Conservation (phyloP, 2,113 vertebrate species). For the Macroglossus sobrinus region DNA sequence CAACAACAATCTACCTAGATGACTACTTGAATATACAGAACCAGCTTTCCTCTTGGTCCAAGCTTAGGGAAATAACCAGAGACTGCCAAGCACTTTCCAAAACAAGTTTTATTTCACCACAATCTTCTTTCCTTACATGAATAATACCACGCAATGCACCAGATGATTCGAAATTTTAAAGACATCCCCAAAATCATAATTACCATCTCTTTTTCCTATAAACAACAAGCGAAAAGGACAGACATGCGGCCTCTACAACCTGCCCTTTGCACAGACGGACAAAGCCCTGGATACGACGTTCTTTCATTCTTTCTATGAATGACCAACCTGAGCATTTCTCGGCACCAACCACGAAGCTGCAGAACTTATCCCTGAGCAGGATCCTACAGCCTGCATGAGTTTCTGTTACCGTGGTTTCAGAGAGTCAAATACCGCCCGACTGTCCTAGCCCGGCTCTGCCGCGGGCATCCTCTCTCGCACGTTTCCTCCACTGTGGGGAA, state of each 20-base stretch:
- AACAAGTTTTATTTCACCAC: slow-evolving; percentile 17
- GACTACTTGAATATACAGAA: neutral
- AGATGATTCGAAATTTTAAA: neutral
- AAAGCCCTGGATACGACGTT: neutral
- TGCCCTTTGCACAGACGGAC: neutral
- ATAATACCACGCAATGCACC: neutral
- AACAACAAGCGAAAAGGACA: neutral
- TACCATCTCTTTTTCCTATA: neutral
- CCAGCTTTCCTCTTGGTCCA: neutral
- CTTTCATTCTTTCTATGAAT: slow-evolving; percentile 32
- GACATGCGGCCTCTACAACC: neutral
- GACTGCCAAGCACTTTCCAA: neutral
- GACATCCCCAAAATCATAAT: neutral
- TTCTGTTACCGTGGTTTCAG: neutral
- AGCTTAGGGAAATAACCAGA: neutral
- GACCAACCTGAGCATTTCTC: slow-evolving; percentile 24
- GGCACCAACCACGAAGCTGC: neutral
- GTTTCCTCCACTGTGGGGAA: slow-evolving; percentile 6
- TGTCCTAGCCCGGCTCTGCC: slow-evolving; percentile 34
- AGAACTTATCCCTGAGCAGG: neutral
- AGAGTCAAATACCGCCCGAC: neutral
- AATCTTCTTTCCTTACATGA: slow-evolving; percentile 5
- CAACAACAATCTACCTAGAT: neutral
- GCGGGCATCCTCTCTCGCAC: neutral
- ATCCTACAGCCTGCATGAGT: neutral